Evolutionary conservation across 2,797 vertebrate species (phyloP), one percentile per base, ranked within the genome.

Genomic region (Uromys caudimaculatus): DNA sequence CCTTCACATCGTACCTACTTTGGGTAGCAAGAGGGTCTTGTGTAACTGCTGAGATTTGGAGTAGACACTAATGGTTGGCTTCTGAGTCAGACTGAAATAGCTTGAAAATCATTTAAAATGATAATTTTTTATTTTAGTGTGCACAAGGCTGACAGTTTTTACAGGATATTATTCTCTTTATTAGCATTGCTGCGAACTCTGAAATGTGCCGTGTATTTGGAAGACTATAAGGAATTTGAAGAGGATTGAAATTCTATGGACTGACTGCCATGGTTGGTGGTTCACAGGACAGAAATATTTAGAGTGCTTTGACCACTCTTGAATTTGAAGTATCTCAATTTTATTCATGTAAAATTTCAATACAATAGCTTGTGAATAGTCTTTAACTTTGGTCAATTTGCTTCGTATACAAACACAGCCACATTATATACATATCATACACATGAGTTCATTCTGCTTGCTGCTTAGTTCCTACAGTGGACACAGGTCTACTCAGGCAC

Each of bases 81-180:
- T 94, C 35, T 69, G 44, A 78, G 87, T 89, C 19, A 27, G 6
- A 56, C 9, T 29, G 44, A 6, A 27, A 38, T 62, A 81, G 1
- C 9, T 82, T 58, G 24, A 71, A 41, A 60, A 12, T 23, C 6
- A 89, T 54, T 79, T 87, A 56, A 75, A 83, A 16, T 71, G 75
- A 78, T 67, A 54, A 60, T 24, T 93, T 87, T 67, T 67, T 54
- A 47, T 14, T 90, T 83, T 83, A 92, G 87, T 67, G 78, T 84
- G 6, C 64, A 56, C 86, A 29, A 79, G 50, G 16, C 32, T 73
- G 7, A 52, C n/a, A 32, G 27, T 54, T 89, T 71, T 94, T 67
- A 9, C 60, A 79, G 47, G 52, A 69, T 13, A 81, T 23, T 62
- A 4, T 50, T 89, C 10, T 82, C 1, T 64, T 87, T 92, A 54